These are phyloP conservation scores for Antedon bifida DNA, from an alignment of 35 echinoderm and acorn worm genomes.

Conservation along the genomic window DNA sequence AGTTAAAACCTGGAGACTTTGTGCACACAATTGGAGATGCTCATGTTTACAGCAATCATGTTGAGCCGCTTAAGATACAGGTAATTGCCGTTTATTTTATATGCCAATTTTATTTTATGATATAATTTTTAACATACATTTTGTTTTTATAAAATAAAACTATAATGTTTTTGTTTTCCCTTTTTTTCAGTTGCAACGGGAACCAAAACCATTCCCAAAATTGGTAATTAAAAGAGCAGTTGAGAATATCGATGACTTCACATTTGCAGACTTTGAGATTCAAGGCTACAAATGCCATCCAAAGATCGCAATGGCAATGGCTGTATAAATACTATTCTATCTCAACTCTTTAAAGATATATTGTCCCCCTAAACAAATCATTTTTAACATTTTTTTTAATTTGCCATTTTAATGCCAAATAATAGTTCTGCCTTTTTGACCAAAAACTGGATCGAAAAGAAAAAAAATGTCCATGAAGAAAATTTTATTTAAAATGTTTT, in stretches of 20 bases:
- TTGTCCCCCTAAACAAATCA: too few species aligned
- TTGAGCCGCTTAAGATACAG: slow-evolving; percentile 72
- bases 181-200: slow-evolving; percentile 55
- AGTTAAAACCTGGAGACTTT: slow-evolving; percentile 71
- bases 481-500: too few species aligned
- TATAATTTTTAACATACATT: background rate
- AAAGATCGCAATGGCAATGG: slow-evolving; percentile 95
- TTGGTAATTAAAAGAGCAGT: slow-evolving; percentile 69
- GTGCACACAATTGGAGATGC: slow-evolving; percentile 92
- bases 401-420: too few species aligned
- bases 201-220: slow-evolving; percentile 68
- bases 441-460: too few species aligned
- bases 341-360: too few species aligned
- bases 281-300: slow-evolving; percentile 77
- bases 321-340: slow-evolving; percentile 34
- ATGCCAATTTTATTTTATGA: background rate
- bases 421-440: too few species aligned
- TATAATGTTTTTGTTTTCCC: slow-evolving; percentile 8
- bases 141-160: too few species aligned
- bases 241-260: slow-evolving; percentile 90
- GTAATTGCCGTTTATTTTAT: slow-evolving; percentile 15
- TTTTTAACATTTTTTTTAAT: too few species aligned
- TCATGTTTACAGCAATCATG: slow-evolving; percentile 79
- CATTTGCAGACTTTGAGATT: slow-evolving; percentile 81
- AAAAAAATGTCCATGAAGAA: too few species aligned